Percentiles rank a stretch among this genome's conserved stretches.
These are phyloP conservation scores for Anabacerthia variegaticeps DNA, from an alignment of 2,797 vertebrate species.

Conservation along the genomic window DNA sequence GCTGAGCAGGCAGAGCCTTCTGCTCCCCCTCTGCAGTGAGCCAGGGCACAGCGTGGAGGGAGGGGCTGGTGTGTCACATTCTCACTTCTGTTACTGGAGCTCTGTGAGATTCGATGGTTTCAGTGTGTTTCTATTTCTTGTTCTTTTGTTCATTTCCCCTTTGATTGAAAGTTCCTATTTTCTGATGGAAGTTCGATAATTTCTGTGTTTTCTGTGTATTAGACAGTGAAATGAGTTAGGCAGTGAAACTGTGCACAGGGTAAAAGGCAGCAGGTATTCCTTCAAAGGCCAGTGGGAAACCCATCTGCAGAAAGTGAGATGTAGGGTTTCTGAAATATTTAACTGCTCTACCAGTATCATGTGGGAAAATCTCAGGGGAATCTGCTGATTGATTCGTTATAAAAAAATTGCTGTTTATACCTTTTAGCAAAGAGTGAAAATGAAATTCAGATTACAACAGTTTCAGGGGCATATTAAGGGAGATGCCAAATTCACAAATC, in stretches of 20 bases:
- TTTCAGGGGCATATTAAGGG: slow-evolving; percentile 18
- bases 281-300: not conserved
- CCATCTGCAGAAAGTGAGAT: not conserved
- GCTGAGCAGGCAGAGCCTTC: not conserved
- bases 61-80: not conserved
- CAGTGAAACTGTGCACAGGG: not conserved
- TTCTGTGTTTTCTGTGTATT: not conserved
- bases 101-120: not conserved
- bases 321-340: not conserved
- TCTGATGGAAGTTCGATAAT: not conserved
- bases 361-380: not conserved
- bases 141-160: not conserved
- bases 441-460: not conserved
- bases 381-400: not conserved
- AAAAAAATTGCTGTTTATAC: not conserved
- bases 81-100: not conserved
- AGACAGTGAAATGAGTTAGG: not conserved
- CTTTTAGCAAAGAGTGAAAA: slow-evolving; percentile 8
- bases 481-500: not conserved
- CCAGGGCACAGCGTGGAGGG: no score
- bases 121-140: not conserved
- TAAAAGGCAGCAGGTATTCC: not conserved
- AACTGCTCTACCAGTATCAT: not conserved
- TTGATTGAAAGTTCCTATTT: not conserved
- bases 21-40: not conserved